Percentiles rank a stretch among this genome's conserved stretches.
phyloP scores from a whole-genome alignment of 1,140 invertebrate genomes.

The Paraescarpia echinospica region DNA sequence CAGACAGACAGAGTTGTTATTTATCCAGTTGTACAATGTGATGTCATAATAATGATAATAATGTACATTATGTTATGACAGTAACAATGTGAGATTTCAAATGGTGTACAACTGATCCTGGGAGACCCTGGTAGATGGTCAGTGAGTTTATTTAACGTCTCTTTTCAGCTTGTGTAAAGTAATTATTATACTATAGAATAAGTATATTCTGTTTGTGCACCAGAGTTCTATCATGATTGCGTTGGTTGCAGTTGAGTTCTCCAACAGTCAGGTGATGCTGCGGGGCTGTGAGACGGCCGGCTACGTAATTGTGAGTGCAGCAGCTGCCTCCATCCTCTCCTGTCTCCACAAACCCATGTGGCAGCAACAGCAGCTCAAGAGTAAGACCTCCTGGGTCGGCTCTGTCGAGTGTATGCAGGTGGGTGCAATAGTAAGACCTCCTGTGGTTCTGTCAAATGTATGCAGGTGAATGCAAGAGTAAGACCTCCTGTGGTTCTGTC shows the following conservation, averaged over 20 bases:
- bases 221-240: too few relatives aligned
- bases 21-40: too few relatives aligned
- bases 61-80: too few relatives aligned
- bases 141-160: too few relatives aligned
- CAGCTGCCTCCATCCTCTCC: constrained; percentile 91
- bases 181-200: too few relatives aligned
- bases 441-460: neutral
- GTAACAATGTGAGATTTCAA: too few relatives aligned
- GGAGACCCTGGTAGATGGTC: too few relatives aligned
- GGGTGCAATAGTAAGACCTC: neutral
- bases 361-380: constrained; percentile 82
- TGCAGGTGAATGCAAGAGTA: neutral
- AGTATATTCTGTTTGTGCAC: too few relatives aligned
- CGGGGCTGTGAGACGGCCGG: constrained; percentile 95
- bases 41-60: too few relatives aligned
- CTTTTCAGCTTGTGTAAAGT: too few relatives aligned
- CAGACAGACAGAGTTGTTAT: too few relatives aligned
- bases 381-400: constrained; percentile 94
- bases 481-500: neutral
- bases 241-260: constrained; percentile 77
- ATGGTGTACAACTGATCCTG: too few relatives aligned
- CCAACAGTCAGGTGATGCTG: constrained; percentile 93
- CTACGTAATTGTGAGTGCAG: constrained; percentile 94
- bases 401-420: constrained; percentile 93
- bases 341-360: constrained; percentile 88